Evolutionary conservation across 2,797 vertebrate species (phyloP), one percentile per base, ranked within the genome.

Genomic region (Chloroceryle inda): DNA sequence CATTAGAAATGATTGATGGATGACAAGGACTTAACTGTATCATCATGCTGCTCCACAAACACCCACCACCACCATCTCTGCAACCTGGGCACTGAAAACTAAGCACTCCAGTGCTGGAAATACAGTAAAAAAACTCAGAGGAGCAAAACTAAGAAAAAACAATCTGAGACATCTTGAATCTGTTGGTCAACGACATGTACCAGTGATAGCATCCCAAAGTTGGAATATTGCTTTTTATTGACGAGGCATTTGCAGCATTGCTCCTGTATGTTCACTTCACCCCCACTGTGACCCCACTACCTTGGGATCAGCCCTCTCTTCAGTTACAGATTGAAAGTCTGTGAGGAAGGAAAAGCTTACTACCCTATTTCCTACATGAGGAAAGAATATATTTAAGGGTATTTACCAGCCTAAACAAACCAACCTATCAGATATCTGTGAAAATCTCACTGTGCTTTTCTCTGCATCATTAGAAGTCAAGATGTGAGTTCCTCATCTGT

Each of bases 261-360:
- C 5, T 61, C 18, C 33, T 31, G 5, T 53, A 6, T 33, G 12
- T 49, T 89, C 44, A 37, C 5, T 63, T 87, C 19, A 62, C 12
- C 21, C 69, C 37, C 8, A 1, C 26, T 9, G 29, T 85, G 62
- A 88, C 44, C 29, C 10, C 0, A 1, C 7, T 81, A 49, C n/a
- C 58, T 56, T 29, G 23, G 22, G 37, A 15, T 92, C 38, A 92
- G 26, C 7, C 12, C 14, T 38, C 5, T 37, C 50, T 49, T 80
- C 18, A 21, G 33, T 27, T 74, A 67, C 59, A 88, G 59, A 59
- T 56, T 31, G 19, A 79, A 71, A 83, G 61, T 14, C 49, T 89
- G 11, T 42, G 26, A 78, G 78, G 87, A 94, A 92, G 72, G 53
- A 95, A 96, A 62, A 81, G 5, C 13, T 86, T 88, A 12, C 10